Percentiles rank a stretch among this genome's conserved stretches.
Evolutionary conservation across 2,113 vertebrate species (phyloP).

Genomic region (Ameiurus melas): DNA sequence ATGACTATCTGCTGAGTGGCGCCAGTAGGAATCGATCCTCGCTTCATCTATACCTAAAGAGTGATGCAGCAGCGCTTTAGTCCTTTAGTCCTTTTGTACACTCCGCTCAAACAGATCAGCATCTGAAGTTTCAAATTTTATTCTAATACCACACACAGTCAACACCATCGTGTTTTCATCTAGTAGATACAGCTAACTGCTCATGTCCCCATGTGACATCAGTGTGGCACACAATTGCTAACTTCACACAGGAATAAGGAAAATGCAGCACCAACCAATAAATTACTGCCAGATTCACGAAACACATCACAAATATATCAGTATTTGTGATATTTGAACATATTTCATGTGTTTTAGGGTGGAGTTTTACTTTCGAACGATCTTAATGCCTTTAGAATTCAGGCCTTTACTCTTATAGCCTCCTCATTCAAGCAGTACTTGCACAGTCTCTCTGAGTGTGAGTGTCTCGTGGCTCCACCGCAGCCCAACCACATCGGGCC

Average conservation of each 20-base stretch:
- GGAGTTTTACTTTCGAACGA: neutral
- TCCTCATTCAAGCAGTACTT: constrained; percentile 25
- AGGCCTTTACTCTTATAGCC: constrained; percentile 8
- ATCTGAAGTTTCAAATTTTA: neutral
- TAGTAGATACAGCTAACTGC: neutral
- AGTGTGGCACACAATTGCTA: neutral
- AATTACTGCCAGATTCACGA: neutral
- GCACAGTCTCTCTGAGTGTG: constrained; percentile 6
- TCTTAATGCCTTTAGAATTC: neutral
- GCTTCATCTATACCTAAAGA: neutral
- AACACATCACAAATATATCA: neutral
- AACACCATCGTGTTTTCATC: neutral
- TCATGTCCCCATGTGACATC: neutral
- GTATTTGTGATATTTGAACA: neutral
- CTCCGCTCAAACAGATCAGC: neutral
- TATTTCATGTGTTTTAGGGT: neutral
- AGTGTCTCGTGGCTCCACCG: constrained; percentile 26
- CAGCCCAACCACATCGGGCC: constrained; percentile 44
- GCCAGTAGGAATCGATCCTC: neutral
- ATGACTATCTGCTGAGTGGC: neutral
- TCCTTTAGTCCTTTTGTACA: neutral
- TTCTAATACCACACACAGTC: neutral
- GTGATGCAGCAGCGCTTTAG: neutral
- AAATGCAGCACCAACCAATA: neutral
- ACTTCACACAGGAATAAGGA: neutral